Percentiles rank a stretch among this genome's conserved stretches.
These are phyloP conservation scores for Sprattus sprattus DNA, from an alignment of 2,113 vertebrate genomes.

Conservation along the genomic window DNA sequence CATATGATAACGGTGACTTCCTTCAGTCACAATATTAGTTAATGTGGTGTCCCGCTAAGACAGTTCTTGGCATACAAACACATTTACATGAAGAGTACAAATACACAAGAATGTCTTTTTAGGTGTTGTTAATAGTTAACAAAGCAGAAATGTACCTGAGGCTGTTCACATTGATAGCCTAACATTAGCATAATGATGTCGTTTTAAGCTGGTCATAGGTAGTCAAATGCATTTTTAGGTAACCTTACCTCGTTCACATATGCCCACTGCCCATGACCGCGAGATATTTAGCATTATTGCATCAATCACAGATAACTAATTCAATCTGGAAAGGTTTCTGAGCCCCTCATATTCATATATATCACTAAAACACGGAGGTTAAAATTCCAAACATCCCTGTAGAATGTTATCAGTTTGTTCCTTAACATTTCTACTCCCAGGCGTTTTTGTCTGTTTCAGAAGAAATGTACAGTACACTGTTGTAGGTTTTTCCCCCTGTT, in stretches of 20 bases:
- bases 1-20: conserved; percentile 13
- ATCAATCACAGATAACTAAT: neutral
- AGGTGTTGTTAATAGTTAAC: neutral
- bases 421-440: too few relatives aligned
- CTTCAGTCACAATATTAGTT: neutral
- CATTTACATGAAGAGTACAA: neutral
- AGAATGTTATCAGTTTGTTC: neutral
- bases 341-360: neutral
- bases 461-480: too few relatives aligned
- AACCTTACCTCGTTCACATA: neutral
- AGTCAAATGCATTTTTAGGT: neutral
- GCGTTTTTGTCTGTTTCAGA: too few relatives aligned
- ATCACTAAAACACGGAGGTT: too few relatives aligned
- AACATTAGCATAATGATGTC: neutral
- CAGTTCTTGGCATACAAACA: neutral
- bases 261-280: neutral
- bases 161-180: neutral
- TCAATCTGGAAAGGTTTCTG: neutral
- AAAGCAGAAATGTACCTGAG: neutral
- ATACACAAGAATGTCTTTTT: neutral
- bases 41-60: neutral
- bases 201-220: too few relatives aligned
- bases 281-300: neutral
- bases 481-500: too few relatives aligned
- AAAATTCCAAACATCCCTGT: neutral